Conservation (phyloP, 2,113 vertebrate species). For the Perca fluviatilis region DNA sequence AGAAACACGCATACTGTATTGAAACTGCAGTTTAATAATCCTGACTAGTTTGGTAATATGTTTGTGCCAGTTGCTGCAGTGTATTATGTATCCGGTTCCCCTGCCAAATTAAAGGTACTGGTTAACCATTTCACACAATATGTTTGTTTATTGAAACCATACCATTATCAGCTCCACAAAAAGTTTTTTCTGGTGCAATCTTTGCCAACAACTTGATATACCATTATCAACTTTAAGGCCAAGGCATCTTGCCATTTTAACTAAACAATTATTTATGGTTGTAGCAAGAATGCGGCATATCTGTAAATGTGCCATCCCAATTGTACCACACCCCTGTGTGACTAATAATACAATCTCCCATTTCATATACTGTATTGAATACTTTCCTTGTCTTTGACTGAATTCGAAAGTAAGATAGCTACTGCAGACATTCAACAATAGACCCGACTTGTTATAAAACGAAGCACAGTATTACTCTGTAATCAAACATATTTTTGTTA, state of each 20-base stretch:
- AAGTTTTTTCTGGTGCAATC: not conserved
- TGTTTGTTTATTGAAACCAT: not conserved
- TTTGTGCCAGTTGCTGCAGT: not conserved
- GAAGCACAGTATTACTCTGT: no score
- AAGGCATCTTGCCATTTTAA: not conserved
- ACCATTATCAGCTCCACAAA: not conserved
- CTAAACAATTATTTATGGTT: not conserved
- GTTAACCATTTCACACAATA: not conserved
- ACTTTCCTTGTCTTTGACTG: not conserved
- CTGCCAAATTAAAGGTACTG: slow-evolving; percentile 37
- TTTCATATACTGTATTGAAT: not conserved
- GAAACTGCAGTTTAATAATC: not conserved
- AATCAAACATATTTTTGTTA: no score
- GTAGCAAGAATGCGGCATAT: not conserved
- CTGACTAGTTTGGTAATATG: not conserved
- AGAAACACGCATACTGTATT: not conserved
- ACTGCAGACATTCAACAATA: not conserved
- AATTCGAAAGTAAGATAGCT: not conserved
- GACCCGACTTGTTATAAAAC: no score
- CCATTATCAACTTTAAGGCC: not conserved
- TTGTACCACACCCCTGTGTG: not conserved
- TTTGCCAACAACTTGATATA: not conserved
- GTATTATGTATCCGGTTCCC: slow-evolving; percentile 11
- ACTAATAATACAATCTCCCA: not conserved
- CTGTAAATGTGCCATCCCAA: not conserved